These are phyloP conservation scores for Encarsia formosa DNA, from an alignment of 2,888 invertebrate species.

Conservation along the genomic window DNA sequence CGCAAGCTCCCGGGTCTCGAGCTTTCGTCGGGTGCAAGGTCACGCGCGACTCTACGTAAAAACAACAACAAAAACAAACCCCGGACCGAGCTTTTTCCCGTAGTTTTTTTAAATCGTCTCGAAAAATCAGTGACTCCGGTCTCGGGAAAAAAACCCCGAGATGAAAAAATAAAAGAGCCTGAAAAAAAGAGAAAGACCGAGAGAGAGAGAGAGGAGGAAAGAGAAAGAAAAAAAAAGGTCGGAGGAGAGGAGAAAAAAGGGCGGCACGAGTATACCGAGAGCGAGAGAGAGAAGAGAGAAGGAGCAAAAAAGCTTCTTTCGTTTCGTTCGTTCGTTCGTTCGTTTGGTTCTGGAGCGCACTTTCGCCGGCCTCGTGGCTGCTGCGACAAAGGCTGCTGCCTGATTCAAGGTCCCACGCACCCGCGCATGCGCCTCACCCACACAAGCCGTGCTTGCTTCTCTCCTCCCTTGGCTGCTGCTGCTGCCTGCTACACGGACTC, in stretches of 20 bases:
- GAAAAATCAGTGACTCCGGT: too few species aligned
- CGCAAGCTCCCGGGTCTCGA: too few species aligned
- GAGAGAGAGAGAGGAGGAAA: not conserved
- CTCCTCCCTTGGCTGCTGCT: not conserved
- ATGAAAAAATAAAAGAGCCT: not conserved
- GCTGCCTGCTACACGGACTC: not conserved
- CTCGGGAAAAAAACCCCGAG: too few species aligned
- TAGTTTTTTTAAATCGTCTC: too few species aligned
- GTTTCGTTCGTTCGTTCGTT: too few species aligned
- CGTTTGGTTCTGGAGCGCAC: too few species aligned
- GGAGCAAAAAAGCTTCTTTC: constrained; percentile 34
- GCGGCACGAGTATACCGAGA: constrained; percentile 2
- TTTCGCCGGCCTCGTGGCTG: constrained; percentile 51
- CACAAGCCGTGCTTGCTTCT: constrained; percentile 4
- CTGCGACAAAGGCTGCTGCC: constrained; percentile 43
- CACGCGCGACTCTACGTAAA: constrained; percentile 1
- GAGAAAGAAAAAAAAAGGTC: constrained; percentile 27
- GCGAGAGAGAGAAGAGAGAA: not conserved
- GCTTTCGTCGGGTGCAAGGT: constrained; percentile 11
- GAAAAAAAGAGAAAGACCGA: not conserved
- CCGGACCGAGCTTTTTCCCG: too few species aligned
- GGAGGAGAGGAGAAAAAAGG: constrained; percentile 13
- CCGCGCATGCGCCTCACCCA: constrained; percentile 23
- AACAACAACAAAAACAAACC: constrained; percentile 7
- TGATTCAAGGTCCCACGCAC: constrained; percentile 49